Percentiles rank a stretch among this genome's conserved stretches.
Conservation (phyloP, 1,140 invertebrate genomes). For the Dermatophagoides farinae region DNA sequence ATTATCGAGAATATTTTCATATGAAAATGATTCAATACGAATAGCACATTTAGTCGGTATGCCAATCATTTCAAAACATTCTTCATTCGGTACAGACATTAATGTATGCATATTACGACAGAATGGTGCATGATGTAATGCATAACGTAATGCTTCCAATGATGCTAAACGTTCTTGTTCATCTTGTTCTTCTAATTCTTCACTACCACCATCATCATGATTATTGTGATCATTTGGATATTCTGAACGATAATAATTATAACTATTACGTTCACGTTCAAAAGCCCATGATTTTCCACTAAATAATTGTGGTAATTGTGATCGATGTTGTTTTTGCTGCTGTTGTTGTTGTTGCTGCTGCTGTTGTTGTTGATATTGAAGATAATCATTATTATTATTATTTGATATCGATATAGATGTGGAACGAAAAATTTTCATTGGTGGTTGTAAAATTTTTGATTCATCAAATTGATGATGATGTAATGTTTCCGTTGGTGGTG, state of each 20-base stretch:
- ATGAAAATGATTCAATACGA: not conserved
- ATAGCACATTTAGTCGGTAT: slow-evolving; percentile 10
- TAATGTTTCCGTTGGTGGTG: too few relatives aligned
- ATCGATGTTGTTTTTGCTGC: too few relatives aligned
- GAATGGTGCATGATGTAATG: slow-evolving; percentile 7
- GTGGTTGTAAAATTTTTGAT: too few relatives aligned
- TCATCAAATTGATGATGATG: too few relatives aligned
- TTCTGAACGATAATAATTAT: not conserved
- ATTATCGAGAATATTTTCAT: slow-evolving; percentile 9
- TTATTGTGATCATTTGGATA: not conserved
- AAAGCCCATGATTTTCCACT: too few relatives aligned
- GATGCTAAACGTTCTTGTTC: slow-evolving; percentile 11
- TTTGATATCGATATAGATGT: too few relatives aligned
- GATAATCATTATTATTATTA: too few relatives aligned
- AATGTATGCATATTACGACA: not conserved
- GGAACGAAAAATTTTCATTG: too few relatives aligned
- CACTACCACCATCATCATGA: not conserved
- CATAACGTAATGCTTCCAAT: slow-evolving; percentile 8
- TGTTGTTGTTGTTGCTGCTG: too few relatives aligned
- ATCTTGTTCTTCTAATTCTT: not conserved
- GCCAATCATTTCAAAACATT: not conserved
- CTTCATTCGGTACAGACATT: not conserved
- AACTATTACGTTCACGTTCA: too few relatives aligned
- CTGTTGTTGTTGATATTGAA: too few relatives aligned
- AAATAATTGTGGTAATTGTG: too few relatives aligned